Conservation (phyloP, 2,888 invertebrate species). For the Phlogophora meticulosa region DNA sequence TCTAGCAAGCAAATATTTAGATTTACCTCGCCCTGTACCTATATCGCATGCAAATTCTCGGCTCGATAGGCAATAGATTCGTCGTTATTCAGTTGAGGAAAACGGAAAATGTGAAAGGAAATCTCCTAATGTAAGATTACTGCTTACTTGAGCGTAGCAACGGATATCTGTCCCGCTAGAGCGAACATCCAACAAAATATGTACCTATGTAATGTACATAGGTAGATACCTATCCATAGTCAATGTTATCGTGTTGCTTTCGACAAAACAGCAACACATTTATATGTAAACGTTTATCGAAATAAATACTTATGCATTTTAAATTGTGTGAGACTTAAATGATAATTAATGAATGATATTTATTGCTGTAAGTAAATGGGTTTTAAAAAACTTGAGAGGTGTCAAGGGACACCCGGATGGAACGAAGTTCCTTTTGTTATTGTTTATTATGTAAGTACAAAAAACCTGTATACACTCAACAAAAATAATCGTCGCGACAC, state of each 20-base stretch:
- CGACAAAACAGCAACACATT: background rate
- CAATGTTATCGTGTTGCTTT: background rate
- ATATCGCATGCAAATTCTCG: slow-evolving; percentile 16
- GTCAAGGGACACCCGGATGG: no score
- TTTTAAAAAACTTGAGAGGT: no score
- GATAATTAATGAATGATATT: no score
- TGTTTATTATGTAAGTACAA: no score
- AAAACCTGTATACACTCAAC: no score
- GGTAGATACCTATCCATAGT: background rate
- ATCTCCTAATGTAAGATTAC: slow-evolving; percentile 19
- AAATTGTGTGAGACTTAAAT: no score
- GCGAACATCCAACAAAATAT: background rate
- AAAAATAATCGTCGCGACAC: no score
- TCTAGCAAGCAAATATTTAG: background rate
- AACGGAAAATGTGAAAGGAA: slow-evolving; percentile 36
- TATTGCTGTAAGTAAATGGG: no score
- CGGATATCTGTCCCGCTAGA: slow-evolving; percentile 17
- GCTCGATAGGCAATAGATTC: slow-evolving; percentile 3
- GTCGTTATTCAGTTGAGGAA: slow-evolving; percentile 32
- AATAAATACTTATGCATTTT: background rate
- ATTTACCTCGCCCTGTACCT: background rate
- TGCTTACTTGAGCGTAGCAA: slow-evolving; percentile 22
- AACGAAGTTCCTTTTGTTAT: no score
- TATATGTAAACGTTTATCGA: no score
- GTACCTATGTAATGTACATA: background rate